Evolutionary conservation across 2,888 invertebrate genomes (phyloP), one percentile per base, ranked within the genome.

Genomic region (Ophion ellenae): DNA sequence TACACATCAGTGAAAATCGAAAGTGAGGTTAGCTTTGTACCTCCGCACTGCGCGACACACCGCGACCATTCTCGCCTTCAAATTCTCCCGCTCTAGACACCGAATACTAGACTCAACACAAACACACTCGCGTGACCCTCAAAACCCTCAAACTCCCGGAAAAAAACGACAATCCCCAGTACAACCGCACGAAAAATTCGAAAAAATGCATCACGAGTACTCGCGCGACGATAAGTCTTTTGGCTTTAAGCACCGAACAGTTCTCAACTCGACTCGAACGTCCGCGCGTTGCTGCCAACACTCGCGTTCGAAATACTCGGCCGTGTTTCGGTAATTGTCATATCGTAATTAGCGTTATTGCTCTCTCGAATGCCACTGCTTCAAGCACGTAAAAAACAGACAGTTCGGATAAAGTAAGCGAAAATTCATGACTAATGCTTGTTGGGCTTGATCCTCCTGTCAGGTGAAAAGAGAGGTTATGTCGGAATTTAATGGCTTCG

Each of bases 241-340:
- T 40, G 40, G 32, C 6, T 28, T 36, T 32, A n/a, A 17, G 0
- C n/a, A 36, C n/a, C 5, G 20, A 11, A 57, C 36, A 73, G 40
- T 40, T 61, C 7, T 11, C 32, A 61, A 40, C 40, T 61, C 59
- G 73, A 61, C 32, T 40, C 40, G n/a, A 40, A n/a, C n/a, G 20
- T 71, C n/a, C n/a, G 32, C 20, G 28, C 32, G n/a, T 1, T 64
- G 32, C 28, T 53, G 47, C 28, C 53, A 57, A 36, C 20, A n/a
- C n/a, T 53, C n/a, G 10, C 32, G 53, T 57, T 71, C 71, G 57
- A 71, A 71, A 71, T 57, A 71, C n/a, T 71, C 57, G 57, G n/a
- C 32, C 28, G 57, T 28, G 57, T 71, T 71, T 57, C 57, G 57
- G 57, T 61, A 73, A 73, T 73, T 40, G 32, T 73, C 40, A 61